Base-by-base conservation (phyloP, 2,797 vertebrate species). In the Triplophysa bombifrons region DNA sequence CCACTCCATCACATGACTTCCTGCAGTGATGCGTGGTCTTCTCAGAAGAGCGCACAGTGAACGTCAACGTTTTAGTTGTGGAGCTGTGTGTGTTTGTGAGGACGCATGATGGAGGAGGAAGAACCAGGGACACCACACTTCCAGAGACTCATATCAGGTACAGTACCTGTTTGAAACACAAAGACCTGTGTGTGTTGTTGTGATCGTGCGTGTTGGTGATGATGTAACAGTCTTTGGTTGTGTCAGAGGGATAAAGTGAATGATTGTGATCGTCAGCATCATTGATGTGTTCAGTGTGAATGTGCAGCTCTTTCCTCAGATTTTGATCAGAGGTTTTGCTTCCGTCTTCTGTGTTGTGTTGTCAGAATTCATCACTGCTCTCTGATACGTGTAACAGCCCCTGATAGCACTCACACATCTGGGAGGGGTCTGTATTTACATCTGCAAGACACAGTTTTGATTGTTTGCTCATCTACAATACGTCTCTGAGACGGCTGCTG, bases 1-100 rank as follows among this genome's bases (percentile, higher is more conserved):
- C 55, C 48, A 71, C 77, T 53, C 22, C 53, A 66, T 75, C 80
- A 74, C 72, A 76, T 83, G 84, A 85, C 84, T 85, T 83, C 84
- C 81, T 83, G 6, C 7, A 11, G 3, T 44, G 68, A 76, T 46
- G 67, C 53, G 53, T 17, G 22, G 64, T 1, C 30, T 66, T 76
- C 60, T 34, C 22, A 67, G 67, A 83, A 75, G 9, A 3, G 12
- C 19, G 20, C 17, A 20, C 46, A 60, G 75, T 60, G 8, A 65
- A 81, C 58, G 22, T 44, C 50, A 48, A 12, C 1, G 20, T 44
- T 71, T 16, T 20, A 4, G 11, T 3, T 11, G 8, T 41, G 19
- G 50, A 51, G 4, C 60, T 74, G 48, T 17, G 3, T 53, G 3
- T 16, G 34, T 41, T 38, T 38, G 34, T 61, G 56, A 75, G n/a